Conservation (phyloP, 1,140 invertebrate genomes). For the Scaptomyza pallida region DNA sequence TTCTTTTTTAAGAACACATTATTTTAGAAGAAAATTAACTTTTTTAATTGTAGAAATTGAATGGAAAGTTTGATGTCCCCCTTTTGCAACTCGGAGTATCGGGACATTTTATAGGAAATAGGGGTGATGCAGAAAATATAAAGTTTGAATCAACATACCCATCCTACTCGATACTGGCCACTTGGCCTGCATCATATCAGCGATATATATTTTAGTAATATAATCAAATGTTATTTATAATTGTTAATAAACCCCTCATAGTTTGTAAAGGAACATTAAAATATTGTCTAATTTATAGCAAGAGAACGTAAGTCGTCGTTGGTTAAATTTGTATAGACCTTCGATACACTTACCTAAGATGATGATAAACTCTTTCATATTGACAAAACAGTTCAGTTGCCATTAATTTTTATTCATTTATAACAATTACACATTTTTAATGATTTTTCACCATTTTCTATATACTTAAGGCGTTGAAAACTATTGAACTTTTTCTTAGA, state of each 20-base stretch:
- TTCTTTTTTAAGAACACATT: no score
- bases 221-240: neutral
- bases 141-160: conserved; percentile 43
- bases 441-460: neutral
- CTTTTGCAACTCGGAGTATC: conserved; percentile 34
- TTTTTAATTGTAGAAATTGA: conserved; percentile 76
- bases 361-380: neutral
- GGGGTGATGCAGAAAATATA: conserved; percentile 24
- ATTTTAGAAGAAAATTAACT: conserved; percentile 5
- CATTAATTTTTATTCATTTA: no score
- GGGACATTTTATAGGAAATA: conserved; percentile 30
- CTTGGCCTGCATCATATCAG: conserved; percentile 53
- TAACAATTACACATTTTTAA: no score
- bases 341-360: neutral
- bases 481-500: no score
- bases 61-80: conserved; percentile 51
- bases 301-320: no score
- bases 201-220: conserved; percentile 40
- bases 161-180: conserved; percentile 16
- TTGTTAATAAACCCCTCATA: neutral
- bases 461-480: no score
- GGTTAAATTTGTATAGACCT: no score
- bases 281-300: no score
- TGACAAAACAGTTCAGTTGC: neutral
- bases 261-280: no score